Conservation (phyloP, 2,797 vertebrate genomes). For the Premnoplex brunnescens region DNA sequence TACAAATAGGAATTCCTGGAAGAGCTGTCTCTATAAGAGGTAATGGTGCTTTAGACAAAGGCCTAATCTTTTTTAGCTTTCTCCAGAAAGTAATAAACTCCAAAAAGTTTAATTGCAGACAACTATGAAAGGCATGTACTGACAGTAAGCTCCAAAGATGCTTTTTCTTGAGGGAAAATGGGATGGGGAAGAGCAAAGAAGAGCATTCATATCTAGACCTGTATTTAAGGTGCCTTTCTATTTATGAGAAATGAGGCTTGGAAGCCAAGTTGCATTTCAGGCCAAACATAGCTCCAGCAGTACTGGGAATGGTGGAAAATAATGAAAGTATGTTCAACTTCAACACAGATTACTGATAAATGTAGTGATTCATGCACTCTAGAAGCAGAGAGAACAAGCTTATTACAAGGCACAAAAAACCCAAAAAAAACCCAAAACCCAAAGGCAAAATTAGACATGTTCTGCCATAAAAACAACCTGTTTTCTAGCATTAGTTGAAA, state of each 20-base stretch:
- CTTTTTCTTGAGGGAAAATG: constrained; percentile 57
- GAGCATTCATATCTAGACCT: not conserved
- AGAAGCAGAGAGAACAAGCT: not conserved
- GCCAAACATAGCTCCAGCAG: not conserved
- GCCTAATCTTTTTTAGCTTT: not conserved
- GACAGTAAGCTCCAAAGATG: constrained; percentile 44
- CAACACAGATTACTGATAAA: not conserved
- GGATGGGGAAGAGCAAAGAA: not conserved
- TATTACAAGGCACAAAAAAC: not conserved
- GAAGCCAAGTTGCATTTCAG: not conserved
- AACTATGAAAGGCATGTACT: constrained; percentile 61
- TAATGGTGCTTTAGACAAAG: not conserved
- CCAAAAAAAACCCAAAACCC: too few relatives aligned
- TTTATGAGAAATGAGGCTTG: not conserved
- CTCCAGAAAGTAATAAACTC: constrained; percentile 50
- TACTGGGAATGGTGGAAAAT: not conserved
- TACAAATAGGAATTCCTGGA: not conserved
- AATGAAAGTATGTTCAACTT: not conserved
- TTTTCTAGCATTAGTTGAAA: not conserved
- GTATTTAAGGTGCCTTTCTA: not conserved
- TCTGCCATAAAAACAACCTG: not conserved
- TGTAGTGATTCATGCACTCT: not conserved
- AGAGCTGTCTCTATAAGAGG: not conserved
- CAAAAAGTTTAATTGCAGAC: constrained; percentile 55
- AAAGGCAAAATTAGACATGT: not conserved